phyloP scores from a whole-genome alignment of 2,888 invertebrate species.

The Leptopilina myrica region DNA sequence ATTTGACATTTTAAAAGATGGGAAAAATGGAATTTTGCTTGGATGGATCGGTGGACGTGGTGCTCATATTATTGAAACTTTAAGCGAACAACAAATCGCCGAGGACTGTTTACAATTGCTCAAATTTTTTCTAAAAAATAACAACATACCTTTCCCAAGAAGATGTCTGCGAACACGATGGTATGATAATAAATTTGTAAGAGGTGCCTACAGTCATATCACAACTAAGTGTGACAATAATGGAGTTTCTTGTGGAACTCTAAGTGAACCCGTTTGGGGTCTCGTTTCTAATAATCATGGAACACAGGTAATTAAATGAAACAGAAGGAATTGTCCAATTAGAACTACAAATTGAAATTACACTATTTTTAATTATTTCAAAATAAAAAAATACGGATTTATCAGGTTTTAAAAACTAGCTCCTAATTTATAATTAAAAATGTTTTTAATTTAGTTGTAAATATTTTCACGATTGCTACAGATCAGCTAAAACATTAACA shows the following conservation, averaged over 20 bases:
- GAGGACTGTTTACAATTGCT: constrained; percentile 78
- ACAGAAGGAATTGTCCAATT: no score
- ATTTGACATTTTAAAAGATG: constrained; percentile 80
- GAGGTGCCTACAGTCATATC: constrained; percentile 81
- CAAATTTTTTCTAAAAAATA: constrained; percentile 76
- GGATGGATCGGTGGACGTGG: constrained; percentile 84
- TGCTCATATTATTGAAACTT: constrained; percentile 79
- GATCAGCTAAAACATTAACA: no score
- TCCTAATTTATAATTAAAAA: no score
- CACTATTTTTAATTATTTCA: no score
- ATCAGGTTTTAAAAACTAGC: no score
- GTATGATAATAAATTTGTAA: constrained; percentile 79
- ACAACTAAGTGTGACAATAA: constrained; percentile 77
- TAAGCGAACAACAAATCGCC: constrained; percentile 78
- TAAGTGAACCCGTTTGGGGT: constrained; percentile 76
- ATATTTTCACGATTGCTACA: no score
- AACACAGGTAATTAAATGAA: not conserved
- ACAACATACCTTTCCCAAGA: constrained; percentile 77
- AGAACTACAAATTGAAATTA: no score
- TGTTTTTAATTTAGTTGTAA: no score
- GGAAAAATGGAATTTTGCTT: constrained; percentile 77
- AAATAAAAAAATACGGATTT: no score
- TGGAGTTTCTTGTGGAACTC: constrained; percentile 71
- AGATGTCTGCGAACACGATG: constrained; percentile 78
- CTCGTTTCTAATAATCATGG: constrained; percentile 55